Conservation (phyloP, 1,140 invertebrate genomes). For the Trachymyrmex cornetzi region DNA sequence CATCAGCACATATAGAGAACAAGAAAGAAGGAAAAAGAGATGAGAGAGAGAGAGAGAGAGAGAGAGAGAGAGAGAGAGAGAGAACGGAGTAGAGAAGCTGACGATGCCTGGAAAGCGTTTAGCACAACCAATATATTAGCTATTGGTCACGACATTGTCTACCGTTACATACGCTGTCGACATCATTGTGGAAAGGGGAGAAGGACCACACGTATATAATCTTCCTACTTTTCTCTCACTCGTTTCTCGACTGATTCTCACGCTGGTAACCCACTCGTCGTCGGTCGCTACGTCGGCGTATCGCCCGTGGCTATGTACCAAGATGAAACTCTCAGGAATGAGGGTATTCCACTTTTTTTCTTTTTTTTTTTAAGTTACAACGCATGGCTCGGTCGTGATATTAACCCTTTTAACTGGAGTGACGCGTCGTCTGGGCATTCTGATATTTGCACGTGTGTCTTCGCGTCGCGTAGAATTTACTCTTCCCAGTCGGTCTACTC, state of each 20-base stretch:
- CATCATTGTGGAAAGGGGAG: conserved; percentile 66
- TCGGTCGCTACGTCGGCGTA: conserved; percentile 57
- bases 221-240: conserved; percentile 79
- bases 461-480: neutral
- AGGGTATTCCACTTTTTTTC: conserved; percentile 72
- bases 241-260: conserved; percentile 75
- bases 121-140: conserved; percentile 84
- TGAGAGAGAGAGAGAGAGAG: too few species aligned
- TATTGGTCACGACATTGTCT: conserved; percentile 85
- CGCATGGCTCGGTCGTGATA: neutral
- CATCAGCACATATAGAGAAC: conserved; percentile 7
- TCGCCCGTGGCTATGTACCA: conserved; percentile 67
- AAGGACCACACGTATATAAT: conserved; percentile 71
- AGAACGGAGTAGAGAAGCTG: conserved; percentile 65
- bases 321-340: conserved; percentile 74
- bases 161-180: conserved; percentile 82
- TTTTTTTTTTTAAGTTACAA: conserved; percentile 11
- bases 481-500: neutral
- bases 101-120: conserved; percentile 83
- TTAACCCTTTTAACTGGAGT: conserved; percentile 31
- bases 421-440: conserved; percentile 1
- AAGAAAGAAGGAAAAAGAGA: conserved; percentile 12
- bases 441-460: conserved; percentile 3
- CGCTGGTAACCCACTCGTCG: conserved; percentile 70
- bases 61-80: neutral